Evolutionary conservation across 2,888 invertebrate species (phyloP).

Genomic region (Cosmorhoe ocellata): DNA sequence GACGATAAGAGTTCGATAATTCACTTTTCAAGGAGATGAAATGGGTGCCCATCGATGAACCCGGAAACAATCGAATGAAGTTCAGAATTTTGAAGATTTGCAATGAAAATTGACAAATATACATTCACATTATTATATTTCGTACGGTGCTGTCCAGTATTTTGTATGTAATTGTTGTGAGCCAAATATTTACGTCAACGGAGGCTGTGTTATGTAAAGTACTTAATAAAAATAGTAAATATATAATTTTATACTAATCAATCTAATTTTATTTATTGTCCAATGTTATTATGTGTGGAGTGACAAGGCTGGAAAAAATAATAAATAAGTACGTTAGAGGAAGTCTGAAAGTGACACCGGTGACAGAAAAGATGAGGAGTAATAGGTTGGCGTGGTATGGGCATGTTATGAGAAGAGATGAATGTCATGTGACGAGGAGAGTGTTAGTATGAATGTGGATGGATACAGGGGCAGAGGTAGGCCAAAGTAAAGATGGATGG

Average conservation of each 20-base stretch:
- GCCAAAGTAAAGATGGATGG: too few relatives aligned
- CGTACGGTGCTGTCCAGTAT: too few relatives aligned
- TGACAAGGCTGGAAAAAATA: too few relatives aligned
- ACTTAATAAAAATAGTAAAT: slow-evolving; percentile 38
- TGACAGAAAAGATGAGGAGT: too few relatives aligned
- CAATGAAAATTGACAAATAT: slow-evolving; percentile 39
- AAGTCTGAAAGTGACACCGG: too few relatives aligned
- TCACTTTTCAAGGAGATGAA: slow-evolving; percentile 67
- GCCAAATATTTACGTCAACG: slow-evolving; percentile 31
- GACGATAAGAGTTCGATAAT: slow-evolving; percentile 75
- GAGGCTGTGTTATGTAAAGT: slow-evolving; percentile 48
- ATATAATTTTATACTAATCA: slow-evolving; percentile 39
- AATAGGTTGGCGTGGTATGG: too few relatives aligned
- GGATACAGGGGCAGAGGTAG: too few relatives aligned
- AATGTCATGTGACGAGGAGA: too few relatives aligned
- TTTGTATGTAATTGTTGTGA: slow-evolving; percentile 44
- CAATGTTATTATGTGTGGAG: background rate
- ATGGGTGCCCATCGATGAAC: slow-evolving; percentile 36
- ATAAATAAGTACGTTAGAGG: too few relatives aligned
- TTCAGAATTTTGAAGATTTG: slow-evolving; percentile 49
- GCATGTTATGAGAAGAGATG: too few relatives aligned
- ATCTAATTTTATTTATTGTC: slow-evolving; percentile 43
- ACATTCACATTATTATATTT: too few relatives aligned
- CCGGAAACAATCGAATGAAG: slow-evolving; percentile 31
- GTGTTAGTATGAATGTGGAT: too few relatives aligned